Base-by-base conservation (phyloP, 2,113 vertebrate genomes). In the Indicator indicator region DNA sequence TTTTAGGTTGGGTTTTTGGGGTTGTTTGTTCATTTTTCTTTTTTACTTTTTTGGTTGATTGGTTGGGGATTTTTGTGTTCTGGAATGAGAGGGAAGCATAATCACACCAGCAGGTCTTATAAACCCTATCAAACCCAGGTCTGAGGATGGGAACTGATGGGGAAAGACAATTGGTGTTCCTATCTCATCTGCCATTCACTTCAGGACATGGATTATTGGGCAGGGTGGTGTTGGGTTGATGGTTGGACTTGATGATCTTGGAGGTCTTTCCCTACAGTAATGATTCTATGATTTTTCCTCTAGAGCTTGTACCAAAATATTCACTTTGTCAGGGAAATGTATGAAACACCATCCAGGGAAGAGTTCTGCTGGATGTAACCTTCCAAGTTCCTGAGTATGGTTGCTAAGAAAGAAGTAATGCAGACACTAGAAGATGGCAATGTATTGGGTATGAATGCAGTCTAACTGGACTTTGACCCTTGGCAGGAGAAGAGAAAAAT, bases 341-440 rank as follows among this genome's bases (percentile, higher is more conserved):
- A 11, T 4, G 2, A 11, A 54, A 15, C 9, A 1, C 23, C 1
- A 0, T 10, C 64, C 36, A 17, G 16, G 7, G 33, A 50, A 36
- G 67, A 50, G 30, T 23, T n/a, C 63, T 67, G 40, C 59, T 42
- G n/a, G 28, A 32, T 21, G 17, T 9, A 12, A 56, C 21, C 2
- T n/a, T 52, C 18, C 9, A 5, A 20, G 26, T 12, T 46, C 58
- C 48, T 12, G 17, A 28, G 11, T 12, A 12, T 7, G 16, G 4
- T 11, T n/a, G 12, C n/a, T 32, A n/a, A 54, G 16, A 21, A 36
- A 52, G 32, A 40, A 55, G 19, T 44, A 67, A 21, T 5, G 3
- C 20, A 56, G 50, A 52, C 32, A 17, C 33, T 30, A 32, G 16
- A 52, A 64, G 54, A 36, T 59, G 15, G 11, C 58, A 58, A 4